Conservation (phyloP, 2,797 vertebrate genomes). For the Lithobates sylvaticus region DNA sequence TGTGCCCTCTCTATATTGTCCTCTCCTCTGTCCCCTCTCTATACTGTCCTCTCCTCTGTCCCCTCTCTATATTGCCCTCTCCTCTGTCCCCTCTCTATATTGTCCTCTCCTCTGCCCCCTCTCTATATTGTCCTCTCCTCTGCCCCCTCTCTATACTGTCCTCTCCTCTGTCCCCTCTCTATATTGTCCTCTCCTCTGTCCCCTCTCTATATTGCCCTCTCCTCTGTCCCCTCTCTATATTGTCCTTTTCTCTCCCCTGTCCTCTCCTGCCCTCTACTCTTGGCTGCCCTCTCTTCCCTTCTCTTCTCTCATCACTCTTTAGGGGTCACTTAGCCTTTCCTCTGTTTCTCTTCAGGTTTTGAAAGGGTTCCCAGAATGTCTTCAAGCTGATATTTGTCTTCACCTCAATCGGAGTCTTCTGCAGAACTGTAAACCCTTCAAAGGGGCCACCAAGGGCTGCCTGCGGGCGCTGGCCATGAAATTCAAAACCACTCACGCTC, state of each 20-base stretch:
- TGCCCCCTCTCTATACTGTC: too few species aligned
- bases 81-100: too few species aligned
- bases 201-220: neutral
- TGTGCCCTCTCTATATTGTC: too few species aligned
- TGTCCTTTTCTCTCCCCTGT: too few species aligned
- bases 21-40: too few species aligned
- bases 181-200: neutral
- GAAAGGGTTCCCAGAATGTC: slow-evolving; percentile 96
- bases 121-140: too few species aligned
- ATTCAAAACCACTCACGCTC: slow-evolving; percentile 96
- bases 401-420: slow-evolving; percentile 92
- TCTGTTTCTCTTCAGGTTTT: slow-evolving; percentile 80
- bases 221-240: neutral
- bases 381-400: slow-evolving; percentile 96
- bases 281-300: neutral
- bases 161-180: too few species aligned
- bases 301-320: neutral
- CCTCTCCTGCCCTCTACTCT: too few species aligned
- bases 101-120: too few species aligned
- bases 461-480: slow-evolving; percentile 95
- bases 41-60: too few species aligned
- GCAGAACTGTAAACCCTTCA: slow-evolving; percentile 94
- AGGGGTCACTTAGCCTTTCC: neutral
- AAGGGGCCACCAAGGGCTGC: slow-evolving; percentile 93
- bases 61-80: too few species aligned